phyloP scores from a whole-genome alignment of 2,888 invertebrate species.

The Polydrusus tereticollis region DNA sequence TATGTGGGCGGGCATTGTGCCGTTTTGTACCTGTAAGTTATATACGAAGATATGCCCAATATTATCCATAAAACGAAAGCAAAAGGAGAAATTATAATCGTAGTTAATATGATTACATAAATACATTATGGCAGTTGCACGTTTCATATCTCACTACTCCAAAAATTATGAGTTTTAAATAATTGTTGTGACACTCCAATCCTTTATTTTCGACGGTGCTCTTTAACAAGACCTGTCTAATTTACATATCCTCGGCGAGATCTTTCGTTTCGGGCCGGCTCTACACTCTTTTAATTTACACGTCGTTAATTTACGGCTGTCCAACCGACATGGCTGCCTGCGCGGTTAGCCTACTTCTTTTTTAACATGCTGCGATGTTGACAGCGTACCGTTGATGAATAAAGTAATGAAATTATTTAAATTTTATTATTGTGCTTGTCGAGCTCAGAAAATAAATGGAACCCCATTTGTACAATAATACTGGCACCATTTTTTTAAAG shows the following conservation, averaged over 20 bases:
- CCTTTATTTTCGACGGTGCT: neutral
- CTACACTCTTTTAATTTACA: slow-evolving; percentile 67
- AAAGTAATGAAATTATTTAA: slow-evolving; percentile 7
- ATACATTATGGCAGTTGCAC: neutral
- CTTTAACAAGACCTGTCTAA: slow-evolving; percentile 62
- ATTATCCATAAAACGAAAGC: no score
- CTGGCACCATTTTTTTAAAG: no score
- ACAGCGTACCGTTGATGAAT: slow-evolving; percentile 6
- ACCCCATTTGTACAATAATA: no score
- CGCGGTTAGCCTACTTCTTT: slow-evolving; percentile 20
- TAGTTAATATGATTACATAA: neutral
- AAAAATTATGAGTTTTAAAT: neutral
- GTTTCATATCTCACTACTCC: neutral
- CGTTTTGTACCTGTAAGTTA: no score
- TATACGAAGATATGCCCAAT: no score
- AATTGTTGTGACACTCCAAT: slow-evolving; percentile 9
- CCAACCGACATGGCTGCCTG: slow-evolving; percentile 25
- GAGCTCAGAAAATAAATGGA: no score
- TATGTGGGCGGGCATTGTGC: no score
- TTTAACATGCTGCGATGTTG: neutral
- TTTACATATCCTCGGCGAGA: slow-evolving; percentile 67
- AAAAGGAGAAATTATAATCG: no score
- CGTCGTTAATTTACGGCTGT: slow-evolving; percentile 60
- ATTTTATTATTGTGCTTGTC: no score
- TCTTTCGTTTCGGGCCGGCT: slow-evolving; percentile 58